A percentile compares a stretch with the other conserved stretches of the same genome.
Conservation (phyloP, 1,140 invertebrate genomes). For the Drosophila micromelanica region DNA sequence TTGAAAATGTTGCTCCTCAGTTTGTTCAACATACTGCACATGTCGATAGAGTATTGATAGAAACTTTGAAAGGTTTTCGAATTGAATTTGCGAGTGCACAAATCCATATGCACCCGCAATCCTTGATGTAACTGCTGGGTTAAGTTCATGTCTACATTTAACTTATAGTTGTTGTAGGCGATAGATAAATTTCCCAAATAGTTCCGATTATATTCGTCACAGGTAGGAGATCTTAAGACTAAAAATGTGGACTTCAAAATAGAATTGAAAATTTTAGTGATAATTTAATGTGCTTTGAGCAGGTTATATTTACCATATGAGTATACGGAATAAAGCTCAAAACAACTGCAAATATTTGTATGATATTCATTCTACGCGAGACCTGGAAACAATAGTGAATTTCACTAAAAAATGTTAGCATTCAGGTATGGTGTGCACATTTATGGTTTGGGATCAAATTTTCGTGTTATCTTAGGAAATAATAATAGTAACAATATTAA, state of each 20-base stretch:
- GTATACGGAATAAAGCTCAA: neutral
- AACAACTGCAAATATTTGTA: neutral
- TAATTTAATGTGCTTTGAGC: neutral
- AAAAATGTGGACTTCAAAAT: slow-evolving; percentile 1
- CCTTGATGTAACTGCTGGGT: slow-evolving; percentile 19
- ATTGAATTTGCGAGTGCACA: slow-evolving; percentile 27
- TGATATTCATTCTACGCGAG: neutral
- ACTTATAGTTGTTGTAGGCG: neutral
- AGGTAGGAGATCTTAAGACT: neutral
- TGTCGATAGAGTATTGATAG: slow-evolving; percentile 42
- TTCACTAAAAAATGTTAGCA: too few relatives aligned
- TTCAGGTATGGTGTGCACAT: too few relatives aligned
- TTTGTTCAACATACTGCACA: slow-evolving; percentile 39
- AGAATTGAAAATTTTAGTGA: neutral
- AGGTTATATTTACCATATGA: neutral
- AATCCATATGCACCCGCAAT: slow-evolving; percentile 30
- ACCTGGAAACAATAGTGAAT: slow-evolving; percentile 1
- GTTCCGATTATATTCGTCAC: slow-evolving; percentile 29
- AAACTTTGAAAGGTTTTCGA: slow-evolving; percentile 35
- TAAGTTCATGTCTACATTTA: slow-evolving; percentile 35
- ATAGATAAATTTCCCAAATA: slow-evolving; percentile 44
- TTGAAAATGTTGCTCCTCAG: slow-evolving; percentile 48
- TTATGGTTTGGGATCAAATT: too few relatives aligned
- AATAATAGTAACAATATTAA: too few relatives aligned
- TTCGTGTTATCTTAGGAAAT: too few relatives aligned